Percentiles rank a stretch among this genome's conserved stretches.
Conservation (phyloP, 2,888 invertebrate genomes). For the Luperina testacea region DNA sequence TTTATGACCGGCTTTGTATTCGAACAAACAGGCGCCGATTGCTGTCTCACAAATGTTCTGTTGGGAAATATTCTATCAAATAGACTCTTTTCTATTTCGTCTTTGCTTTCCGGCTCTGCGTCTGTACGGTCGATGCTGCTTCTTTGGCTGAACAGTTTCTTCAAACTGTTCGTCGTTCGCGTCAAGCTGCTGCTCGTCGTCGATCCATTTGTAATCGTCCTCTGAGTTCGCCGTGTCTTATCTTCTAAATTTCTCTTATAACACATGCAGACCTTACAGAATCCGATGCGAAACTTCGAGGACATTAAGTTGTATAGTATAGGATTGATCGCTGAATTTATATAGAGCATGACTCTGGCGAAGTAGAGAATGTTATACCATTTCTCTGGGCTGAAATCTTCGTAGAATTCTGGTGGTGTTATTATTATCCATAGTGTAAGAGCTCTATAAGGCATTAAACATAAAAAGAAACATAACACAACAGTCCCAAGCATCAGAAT, state of each 20-base stretch:
- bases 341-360: conserved; percentile 95
- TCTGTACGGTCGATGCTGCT: conserved; percentile 85
- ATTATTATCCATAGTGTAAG: conserved; percentile 95
- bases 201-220: conserved; percentile 91
- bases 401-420: conserved; percentile 92
- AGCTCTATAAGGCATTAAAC: conserved; percentile 96
- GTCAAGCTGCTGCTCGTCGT: conserved; percentile 91
- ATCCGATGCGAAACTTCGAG: conserved; percentile 96
- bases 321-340: conserved; percentile 97
- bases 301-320: conserved; percentile 98
- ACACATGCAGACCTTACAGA: conserved; percentile 92
- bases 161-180: conserved; percentile 90
- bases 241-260: conserved; percentile 84
- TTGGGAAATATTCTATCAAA: conserved; percentile 82
- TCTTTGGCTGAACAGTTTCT: conserved; percentile 87
- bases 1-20: conserved; percentile 79
- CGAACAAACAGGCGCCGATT: conserved; percentile 83
- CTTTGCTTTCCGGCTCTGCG: conserved; percentile 78
- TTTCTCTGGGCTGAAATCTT: conserved; percentile 93
- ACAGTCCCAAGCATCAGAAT: conserved; percentile 96
- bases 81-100: conserved; percentile 75
- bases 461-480: conserved; percentile 96
- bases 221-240: conserved; percentile 83
- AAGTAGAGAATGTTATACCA: conserved; percentile 96
- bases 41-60: conserved; percentile 83